Evolutionary conservation across 2,797 vertebrate genomes (phyloP).

Genomic region (Allobates femoralis): DNA sequence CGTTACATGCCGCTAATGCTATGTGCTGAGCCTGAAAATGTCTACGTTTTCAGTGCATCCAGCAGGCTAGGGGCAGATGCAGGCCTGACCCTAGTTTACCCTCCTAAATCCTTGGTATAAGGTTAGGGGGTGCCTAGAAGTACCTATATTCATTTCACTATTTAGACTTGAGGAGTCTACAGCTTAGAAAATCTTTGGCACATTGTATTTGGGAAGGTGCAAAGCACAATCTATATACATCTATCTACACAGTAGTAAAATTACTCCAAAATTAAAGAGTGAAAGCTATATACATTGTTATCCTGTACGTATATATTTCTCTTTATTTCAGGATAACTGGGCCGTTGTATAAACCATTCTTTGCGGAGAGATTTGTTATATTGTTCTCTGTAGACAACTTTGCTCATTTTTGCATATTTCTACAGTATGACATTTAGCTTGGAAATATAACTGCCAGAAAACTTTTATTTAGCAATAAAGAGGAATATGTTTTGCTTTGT

Average conservation of each 20-base stretch:
- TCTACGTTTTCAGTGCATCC: no score
- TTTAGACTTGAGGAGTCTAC: no score
- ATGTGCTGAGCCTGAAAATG: no score
- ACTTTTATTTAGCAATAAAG: conserved; percentile 30
- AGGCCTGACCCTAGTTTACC: no score
- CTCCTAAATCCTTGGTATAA: no score
- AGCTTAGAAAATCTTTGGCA: no score
- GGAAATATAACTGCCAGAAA: conserved; percentile 29
- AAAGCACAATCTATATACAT: no score
- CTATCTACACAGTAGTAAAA: neutral
- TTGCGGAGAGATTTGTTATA: neutral
- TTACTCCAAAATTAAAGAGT: neutral
- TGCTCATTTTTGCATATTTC: conserved; percentile 25
- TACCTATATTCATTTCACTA: no score
- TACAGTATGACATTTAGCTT: conserved; percentile 23
- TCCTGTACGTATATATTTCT: conserved; percentile 1
- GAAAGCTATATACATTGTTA: neutral
- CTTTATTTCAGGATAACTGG: neutral
- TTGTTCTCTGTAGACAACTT: conserved; percentile 29
- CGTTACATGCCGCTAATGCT: no score
- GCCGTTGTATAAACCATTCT: neutral
- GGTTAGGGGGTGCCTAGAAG: no score
- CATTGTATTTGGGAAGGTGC: no score
- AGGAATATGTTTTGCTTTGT: conserved; percentile 21
- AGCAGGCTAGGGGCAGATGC: no score